Evolutionary conservation across 1,140 invertebrate genomes (phyloP), one percentile per base, ranked within the genome.

Genomic region (Leptinotarsa defecta): DNA sequence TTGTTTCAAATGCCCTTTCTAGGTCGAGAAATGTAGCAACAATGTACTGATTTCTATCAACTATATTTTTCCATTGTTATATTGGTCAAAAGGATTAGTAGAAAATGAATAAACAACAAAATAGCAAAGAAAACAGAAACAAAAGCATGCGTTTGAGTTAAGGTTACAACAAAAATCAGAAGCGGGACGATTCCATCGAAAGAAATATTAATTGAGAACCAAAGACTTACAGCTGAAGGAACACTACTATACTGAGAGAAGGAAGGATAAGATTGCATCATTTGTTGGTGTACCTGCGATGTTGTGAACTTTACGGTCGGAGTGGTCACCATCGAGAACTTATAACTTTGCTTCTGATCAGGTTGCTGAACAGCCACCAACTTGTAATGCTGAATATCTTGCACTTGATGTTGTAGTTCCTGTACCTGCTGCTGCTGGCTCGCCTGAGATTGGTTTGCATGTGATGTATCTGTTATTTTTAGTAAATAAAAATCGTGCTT

Each of bases 291-390:
- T 78, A 76, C 74, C 73, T 79, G 77, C 63, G 86, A 85, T 75
- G 84, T 73, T 81, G 86, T 84, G 75, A 88, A 88, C 72, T 82
- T 86, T 24, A 82, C 24, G 63, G 78, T 84, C 17, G 82, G 82
- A 13, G 84, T 80, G 4, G 81, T 22, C 15, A 86, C 84, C 3
- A 83, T 49, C 5, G 86, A 74, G 76, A 88, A 88, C 71, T 89
- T 88, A 64, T 88, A 88, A 68, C 83, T 85, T 48, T 78, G 79
- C 52, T 76, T 68, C 15, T 67, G 61, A 70, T 69, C 57, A 73
- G 68, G 43, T 76, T 71, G 27, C 68, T 70, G 43, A 76, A 77
- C 57, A 71, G 75, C 4, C 17, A 73, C 71, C 48, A 65, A 65
- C 52, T 65, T 73, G 62, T 48, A 65, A 75, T 74, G 13, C 73